Conservation (phyloP, 2,888 invertebrate species). For the Leptinotarsa peninsularis region DNA sequence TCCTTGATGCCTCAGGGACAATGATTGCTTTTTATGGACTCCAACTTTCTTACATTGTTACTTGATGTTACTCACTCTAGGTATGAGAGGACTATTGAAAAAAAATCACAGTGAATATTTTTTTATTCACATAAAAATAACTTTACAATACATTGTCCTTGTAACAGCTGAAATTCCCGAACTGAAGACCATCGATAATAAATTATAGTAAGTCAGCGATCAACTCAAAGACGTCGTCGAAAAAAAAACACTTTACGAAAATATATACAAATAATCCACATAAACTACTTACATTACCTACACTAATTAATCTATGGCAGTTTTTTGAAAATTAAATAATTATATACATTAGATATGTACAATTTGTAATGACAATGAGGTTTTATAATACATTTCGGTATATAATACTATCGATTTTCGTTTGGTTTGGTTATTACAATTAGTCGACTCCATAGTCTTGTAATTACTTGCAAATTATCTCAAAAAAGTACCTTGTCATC, state of each 20-base stretch:
- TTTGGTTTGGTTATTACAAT: slow-evolving; percentile 30
- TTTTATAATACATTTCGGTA: slow-evolving; percentile 44
- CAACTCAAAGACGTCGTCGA: neutral
- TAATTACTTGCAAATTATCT: neutral
- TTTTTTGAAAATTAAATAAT: slow-evolving; percentile 46
- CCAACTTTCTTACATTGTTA: no score
- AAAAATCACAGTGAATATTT: no score
- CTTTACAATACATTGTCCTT: neutral
- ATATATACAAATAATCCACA: slow-evolving; percentile 20
- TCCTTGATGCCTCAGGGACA: no score
- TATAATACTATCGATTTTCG: slow-evolving; percentile 31
- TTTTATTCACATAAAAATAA: neutral
- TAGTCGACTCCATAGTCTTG: neutral
- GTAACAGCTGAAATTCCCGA: no score
- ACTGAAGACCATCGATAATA: neutral
- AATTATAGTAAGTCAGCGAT: neutral
- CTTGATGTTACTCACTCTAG: no score
- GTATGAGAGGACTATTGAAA: no score
- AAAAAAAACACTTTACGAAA: slow-evolving; percentile 12
- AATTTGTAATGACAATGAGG: slow-evolving; percentile 49
- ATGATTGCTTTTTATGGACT: no score
- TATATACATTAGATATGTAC: slow-evolving; percentile 52
- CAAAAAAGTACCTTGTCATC: neutral
- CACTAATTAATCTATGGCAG: slow-evolving; percentile 37
- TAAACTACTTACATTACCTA: slow-evolving; percentile 16